phyloP scores from a whole-genome alignment of 1,140 invertebrate genomes.

The Papilio polytes region DNA sequence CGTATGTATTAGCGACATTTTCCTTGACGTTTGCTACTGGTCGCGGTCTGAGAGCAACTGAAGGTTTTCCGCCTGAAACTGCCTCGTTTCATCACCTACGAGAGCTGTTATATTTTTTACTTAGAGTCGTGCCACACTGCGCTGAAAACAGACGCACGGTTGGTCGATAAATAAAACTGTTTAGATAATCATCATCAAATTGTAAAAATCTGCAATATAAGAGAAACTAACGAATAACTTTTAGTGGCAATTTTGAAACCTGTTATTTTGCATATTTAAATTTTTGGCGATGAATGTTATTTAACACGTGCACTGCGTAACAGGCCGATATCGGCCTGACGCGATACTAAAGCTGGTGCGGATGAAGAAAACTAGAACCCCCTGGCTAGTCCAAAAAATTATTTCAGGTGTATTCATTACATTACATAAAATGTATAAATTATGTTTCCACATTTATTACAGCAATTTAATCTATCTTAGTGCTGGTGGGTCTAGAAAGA shows the following conservation, averaged over 20 bases:
- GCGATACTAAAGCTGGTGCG: too few species aligned
- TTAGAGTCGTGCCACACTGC: constrained; percentile 33
- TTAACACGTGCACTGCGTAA: too few species aligned
- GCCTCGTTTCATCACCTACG: constrained; percentile 22
- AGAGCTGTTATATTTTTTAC: constrained; percentile 13
- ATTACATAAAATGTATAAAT: too few species aligned
- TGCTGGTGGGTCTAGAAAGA: too few species aligned
- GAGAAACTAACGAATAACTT: neutral
- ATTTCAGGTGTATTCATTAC: too few species aligned
- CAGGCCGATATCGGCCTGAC: too few species aligned
- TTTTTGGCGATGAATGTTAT: neutral
- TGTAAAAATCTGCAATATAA: neutral
- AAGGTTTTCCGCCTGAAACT: constrained; percentile 39
- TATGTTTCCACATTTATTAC: too few species aligned
- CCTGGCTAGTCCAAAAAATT: too few species aligned
- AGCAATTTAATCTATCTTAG: too few species aligned
- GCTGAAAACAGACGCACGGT: neutral
- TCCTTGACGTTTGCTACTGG: constrained; percentile 26
- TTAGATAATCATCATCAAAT: neutral
- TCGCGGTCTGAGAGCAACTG: constrained; percentile 35
- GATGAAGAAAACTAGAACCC: too few species aligned
- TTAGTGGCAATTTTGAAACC: neutral
- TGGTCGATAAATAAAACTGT: neutral
- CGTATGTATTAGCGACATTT: constrained; percentile 18
- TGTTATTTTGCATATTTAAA: constrained; percentile 10